Base-by-base conservation (phyloP, 2,113 vertebrate genomes). In the Macquaria ambigua region DNA sequence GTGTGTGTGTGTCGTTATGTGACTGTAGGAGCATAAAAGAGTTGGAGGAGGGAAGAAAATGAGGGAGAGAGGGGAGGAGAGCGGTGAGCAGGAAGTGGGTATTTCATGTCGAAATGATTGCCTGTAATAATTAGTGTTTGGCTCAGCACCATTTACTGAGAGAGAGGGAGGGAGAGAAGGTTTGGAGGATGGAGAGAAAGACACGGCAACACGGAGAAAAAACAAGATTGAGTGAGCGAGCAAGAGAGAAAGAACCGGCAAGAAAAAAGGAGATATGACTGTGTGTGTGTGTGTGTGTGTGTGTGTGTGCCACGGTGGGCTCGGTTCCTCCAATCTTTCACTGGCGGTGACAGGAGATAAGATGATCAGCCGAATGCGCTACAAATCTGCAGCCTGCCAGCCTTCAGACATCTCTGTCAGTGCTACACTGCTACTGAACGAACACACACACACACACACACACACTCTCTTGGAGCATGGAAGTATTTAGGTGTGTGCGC, bases 41-140 rank as follows among this genome's bases (percentile, higher is more conserved):
- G 0, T 53, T 80, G 61, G 79, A 61, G 79, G 75, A 50, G 74
- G 71, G 81, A 68, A 63, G 82, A 75, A 82, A 88, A 87, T 81
- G 87, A 89, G 79, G 28, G 82, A 48, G 70, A 73, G 76, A 56
- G 80, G 71, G 87, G 72, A 77, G 78, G 77, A 82, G 92, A 83
- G 87, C 41, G 39, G 71, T 56, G 81, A 90, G 88, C 72, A 92
- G 85, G 89, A 90, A 91, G 87, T 89, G 89, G 84, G 81, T 77
- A 92, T 92, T 93, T 93, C 85, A 91, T 91, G 90, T 89, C 46
- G 79, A 87, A 92, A 93, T 93, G 91, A 94, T 93, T 93, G 93
- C 91, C 92, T 93, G 92, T 93, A 92, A 94, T 95, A 95, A 95
- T 95, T 94, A 95, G 93, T 92, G 89, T 87, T 90, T 89, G 91